Conservation (phyloP, 2,113 vertebrate genomes). For the Pristiophorus japonicus region DNA sequence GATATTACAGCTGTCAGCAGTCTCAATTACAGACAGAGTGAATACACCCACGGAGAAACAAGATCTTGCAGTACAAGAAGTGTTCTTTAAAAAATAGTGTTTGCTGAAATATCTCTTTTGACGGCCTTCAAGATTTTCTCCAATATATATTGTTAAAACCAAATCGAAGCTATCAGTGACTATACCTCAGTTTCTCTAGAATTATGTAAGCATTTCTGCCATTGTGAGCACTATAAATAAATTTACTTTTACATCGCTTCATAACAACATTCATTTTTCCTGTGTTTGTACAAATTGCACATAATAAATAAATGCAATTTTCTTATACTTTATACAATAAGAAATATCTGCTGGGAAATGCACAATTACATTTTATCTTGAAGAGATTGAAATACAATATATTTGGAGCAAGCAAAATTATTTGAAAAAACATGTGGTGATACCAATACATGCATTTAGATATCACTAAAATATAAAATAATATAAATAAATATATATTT, state of each 20-base stretch:
- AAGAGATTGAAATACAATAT: not conserved
- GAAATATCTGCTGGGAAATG: too few species aligned
- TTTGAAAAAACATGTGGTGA: not conserved
- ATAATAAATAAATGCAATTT: not conserved
- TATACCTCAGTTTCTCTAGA: not conserved
- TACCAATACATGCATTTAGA: not conserved
- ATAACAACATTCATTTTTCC: not conserved
- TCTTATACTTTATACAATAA: too few species aligned
- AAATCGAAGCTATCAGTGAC: not conserved
- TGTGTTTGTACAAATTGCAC: not conserved
- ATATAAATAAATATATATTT: not conserved
- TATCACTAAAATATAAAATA: not conserved
- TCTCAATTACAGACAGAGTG: slow-evolving; percentile 11
- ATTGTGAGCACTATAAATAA: not conserved
- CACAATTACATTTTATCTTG: not conserved
- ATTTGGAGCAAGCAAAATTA: not conserved
- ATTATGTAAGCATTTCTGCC: not conserved
- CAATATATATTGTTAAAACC: not conserved
- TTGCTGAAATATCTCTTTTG: not conserved
- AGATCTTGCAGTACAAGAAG: not conserved
- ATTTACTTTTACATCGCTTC: not conserved
- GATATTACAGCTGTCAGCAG: slow-evolving; percentile 20
- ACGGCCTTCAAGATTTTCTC: not conserved
- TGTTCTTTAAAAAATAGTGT: not conserved
- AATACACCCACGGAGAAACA: not conserved